Conservation (phyloP, 2,113 vertebrate genomes). For the Benitochromis conjunctus region DNA sequence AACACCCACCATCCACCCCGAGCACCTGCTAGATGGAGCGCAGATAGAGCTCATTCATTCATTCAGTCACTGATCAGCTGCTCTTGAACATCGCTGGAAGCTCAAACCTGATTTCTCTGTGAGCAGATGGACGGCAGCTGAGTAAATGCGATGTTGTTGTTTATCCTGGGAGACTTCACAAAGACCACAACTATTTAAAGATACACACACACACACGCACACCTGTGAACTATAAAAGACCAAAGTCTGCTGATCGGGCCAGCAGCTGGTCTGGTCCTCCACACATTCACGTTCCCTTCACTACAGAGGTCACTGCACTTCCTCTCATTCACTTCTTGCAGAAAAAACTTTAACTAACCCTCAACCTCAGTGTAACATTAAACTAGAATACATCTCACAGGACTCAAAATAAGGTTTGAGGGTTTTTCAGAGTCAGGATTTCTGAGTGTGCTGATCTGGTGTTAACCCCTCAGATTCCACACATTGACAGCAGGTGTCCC, state of each 20-base stretch:
- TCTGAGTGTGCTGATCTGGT: background rate
- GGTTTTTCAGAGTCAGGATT: background rate
- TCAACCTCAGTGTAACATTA: too few relatives aligned
- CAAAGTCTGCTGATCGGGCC: background rate
- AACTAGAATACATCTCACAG: too few relatives aligned
- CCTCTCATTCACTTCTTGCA: too few relatives aligned
- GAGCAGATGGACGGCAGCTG: background rate
- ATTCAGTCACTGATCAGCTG: background rate
- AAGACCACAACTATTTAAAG: background rate
- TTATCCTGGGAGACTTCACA: background rate
- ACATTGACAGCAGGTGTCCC: background rate
- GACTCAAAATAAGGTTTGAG: background rate
- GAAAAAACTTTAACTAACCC: too few relatives aligned
- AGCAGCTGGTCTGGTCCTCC: background rate
- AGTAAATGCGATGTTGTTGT: background rate
- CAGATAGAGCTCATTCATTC: background rate
- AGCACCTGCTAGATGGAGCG: background rate
- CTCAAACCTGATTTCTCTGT: background rate
- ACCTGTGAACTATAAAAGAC: constrained; percentile 29
- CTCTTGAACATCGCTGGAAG: background rate
- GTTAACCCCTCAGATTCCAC: background rate
- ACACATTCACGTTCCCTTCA: background rate
- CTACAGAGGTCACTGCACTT: too few relatives aligned
- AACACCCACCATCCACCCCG: background rate
- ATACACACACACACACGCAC: background rate